These are phyloP conservation scores for Cassiopea xamachana DNA, from an alignment of 30 jellyfish, hydroid and myxozoan genomes.

Conservation along the genomic window DNA sequence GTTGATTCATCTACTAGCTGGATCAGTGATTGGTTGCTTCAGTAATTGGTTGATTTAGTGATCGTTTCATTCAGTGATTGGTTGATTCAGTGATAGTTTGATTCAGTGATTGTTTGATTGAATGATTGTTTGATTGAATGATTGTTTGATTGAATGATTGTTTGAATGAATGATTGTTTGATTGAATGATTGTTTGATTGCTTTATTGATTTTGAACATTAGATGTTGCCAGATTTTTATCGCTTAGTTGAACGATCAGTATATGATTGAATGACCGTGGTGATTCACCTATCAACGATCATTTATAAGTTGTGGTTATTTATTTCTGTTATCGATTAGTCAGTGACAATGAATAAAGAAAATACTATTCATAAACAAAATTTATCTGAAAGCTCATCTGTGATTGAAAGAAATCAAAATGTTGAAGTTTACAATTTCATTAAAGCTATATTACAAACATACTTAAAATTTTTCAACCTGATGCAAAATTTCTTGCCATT, in stretches of 20 bases:
- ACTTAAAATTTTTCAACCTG: background rate
- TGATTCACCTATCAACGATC: background rate
- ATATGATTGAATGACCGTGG: background rate
- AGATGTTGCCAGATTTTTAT: background rate
- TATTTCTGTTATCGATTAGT: background rate
- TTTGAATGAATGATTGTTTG: background rate
- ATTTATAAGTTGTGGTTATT: background rate
- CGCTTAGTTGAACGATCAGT: background rate
- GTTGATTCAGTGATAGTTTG: background rate
- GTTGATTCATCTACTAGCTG: background rate
- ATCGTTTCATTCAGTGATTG: background rate
- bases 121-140: background rate
- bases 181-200: background rate
- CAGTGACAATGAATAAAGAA: constrained; percentile 6
- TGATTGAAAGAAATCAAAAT: constrained; percentile 1
- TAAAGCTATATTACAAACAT: background rate
- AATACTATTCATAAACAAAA: background rate
- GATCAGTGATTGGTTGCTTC: background rate
- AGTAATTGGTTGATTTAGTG: background rate
- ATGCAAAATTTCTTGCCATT: background rate
- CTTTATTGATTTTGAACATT: background rate
- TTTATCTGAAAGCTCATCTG: background rate
- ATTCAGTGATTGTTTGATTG: background rate
- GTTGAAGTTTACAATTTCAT: background rate
- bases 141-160: background rate